These are phyloP conservation scores for Perodicticus potto DNA, from an alignment of 2,797 vertebrate species.

Conservation along the genomic window DNA sequence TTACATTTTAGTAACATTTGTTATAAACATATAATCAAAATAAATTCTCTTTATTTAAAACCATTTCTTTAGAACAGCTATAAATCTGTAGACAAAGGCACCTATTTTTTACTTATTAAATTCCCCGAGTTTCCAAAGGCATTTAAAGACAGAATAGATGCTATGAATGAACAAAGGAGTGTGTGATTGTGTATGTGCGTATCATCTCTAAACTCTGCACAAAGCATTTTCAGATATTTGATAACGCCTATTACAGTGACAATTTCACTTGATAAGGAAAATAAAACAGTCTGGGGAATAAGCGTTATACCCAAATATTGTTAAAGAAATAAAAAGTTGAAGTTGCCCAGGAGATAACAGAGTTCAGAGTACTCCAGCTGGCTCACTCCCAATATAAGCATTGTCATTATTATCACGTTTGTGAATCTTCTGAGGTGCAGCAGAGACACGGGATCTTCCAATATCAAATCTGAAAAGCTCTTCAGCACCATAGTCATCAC, in stretches of 20 bases:
- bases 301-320: conserved; percentile 43
- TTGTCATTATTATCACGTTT: not conserved
- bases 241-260: not conserved
- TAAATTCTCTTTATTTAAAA: conserved; percentile 13
- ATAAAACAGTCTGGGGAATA: conserved; percentile 35
- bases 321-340: not conserved
- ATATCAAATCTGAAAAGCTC: not conserved
- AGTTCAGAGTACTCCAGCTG: not conserved
- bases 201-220: not conserved
- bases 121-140: conserved; percentile 51
- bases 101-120: conserved; percentile 39
- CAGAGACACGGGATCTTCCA: not conserved
- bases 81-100: conserved; percentile 31
- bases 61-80: not conserved
- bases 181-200: not conserved
- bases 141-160: conserved; percentile 27
- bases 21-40: not conserved
- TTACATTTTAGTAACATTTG: conserved; percentile 33
- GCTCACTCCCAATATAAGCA: not conserved
- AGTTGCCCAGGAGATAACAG: not conserved
- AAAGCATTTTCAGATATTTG: not conserved
- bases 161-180: not conserved
- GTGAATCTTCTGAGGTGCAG: not conserved
- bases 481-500: not conserved
- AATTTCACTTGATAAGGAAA: conserved; percentile 69